phyloP scores from a whole-genome alignment of 2,797 vertebrate genomes.

The Myotis daubentonii region DNA sequence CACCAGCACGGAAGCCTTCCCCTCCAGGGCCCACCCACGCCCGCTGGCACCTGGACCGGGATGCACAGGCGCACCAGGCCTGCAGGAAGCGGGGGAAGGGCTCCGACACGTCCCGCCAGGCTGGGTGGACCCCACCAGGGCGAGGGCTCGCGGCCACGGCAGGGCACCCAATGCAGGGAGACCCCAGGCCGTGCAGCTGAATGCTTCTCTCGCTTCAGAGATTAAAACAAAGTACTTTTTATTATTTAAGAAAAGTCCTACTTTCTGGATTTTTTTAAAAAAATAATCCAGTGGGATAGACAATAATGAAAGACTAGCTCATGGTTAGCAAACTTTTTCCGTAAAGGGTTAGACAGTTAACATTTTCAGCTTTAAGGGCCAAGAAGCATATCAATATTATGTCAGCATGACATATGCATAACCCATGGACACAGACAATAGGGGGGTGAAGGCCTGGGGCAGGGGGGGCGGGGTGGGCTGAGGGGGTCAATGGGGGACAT shows the following conservation, averaged over 20 bases:
- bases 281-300: not conserved
- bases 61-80: not conserved
- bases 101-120: not conserved
- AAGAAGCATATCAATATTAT: not conserved
- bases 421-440: too few relatives aligned
- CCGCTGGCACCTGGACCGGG: too few relatives aligned
- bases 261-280: not conserved
- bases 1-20: not conserved
- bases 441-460: too few relatives aligned
- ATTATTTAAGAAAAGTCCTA: not conserved
- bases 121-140: not conserved
- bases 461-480: too few relatives aligned
- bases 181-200: not conserved
- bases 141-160: not conserved
- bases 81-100: not conserved
- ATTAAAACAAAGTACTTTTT: not conserved
- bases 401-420: not conserved
- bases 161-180: not conserved
- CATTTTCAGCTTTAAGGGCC: not conserved
- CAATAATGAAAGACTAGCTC: not conserved
- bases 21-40: rapidly evolving
- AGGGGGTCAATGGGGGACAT: too few relatives aligned
- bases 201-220: not conserved
- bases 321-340: not conserved
- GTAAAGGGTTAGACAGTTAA: not conserved